Base-by-base conservation (phyloP, 23 tunicate species). In the Styela plicata region DNA sequence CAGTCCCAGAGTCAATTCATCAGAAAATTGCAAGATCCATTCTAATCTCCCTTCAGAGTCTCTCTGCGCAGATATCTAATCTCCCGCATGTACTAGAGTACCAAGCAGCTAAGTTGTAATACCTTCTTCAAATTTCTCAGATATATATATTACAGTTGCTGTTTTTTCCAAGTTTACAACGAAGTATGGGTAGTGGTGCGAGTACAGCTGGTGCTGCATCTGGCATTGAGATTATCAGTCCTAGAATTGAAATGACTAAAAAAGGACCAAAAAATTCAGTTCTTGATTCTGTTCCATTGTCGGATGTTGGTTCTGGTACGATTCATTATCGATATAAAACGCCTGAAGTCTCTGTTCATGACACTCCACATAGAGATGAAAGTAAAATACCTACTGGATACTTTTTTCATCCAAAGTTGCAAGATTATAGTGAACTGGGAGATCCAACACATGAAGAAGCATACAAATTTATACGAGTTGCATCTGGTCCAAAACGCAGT, bases 321-420 rank as follows among this genome's bases (percentile, higher is more conserved):
- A 76, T 76, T 17, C 81, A 76, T 76, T 76, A 76, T 29, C 27
- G 81, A 44, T 76, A 44, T 65, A 52, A 76, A 17, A 21, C 22
- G 10, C 81, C 81, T n/a, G 81, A 44, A 27, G 36, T 16, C 37
- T 52, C 66, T n/a, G 66, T 76, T 25, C 64, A 76, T 26, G 81
- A 76, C 1, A 5, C 27, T 29, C 33, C 64, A 76, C 22, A 27
- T 23, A 16, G 17, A 13, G 17, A 24, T 26, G 31, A 25, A n/a
- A 29, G 44, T 19, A 26, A 76, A 19, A 53, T 76, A 7, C 64
- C 30, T 27, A 76, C 81, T 7, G 81, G 81, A 76, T 76, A 76
- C n/a, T 76, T 76, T 29, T 76, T 44, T n/a, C 81, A 76, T n/a
- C 81, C 81, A 36, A 76, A 76, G 66, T 23, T 76, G 66, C 37